Conservation (phyloP, 2,113 vertebrate genomes). For the Siniperca chuatsi region DNA sequence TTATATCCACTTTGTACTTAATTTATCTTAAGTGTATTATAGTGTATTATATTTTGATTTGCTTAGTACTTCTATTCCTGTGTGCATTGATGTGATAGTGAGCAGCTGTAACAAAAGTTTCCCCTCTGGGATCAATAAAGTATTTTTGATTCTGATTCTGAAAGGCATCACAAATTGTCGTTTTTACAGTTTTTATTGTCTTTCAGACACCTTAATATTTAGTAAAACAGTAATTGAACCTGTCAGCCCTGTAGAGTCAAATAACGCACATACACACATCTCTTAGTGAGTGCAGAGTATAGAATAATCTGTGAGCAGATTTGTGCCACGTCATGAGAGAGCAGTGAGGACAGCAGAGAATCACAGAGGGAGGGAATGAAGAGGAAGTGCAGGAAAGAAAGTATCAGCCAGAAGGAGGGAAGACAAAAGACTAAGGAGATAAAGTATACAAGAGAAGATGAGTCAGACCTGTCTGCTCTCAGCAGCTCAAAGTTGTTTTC, state of each 20-base stretch:
- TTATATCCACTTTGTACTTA: no score
- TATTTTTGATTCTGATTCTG: no score
- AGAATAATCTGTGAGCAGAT: slow-evolving; percentile 10
- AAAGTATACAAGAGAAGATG: slow-evolving; percentile 24
- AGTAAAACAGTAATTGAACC: background rate
- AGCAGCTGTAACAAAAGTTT: no score
- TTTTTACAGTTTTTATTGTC: no score
- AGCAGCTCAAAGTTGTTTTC: slow-evolving; percentile 19
- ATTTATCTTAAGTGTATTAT: no score
- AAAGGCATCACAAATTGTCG: no score
- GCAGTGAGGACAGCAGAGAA: background rate
- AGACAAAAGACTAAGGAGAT: slow-evolving; percentile 15
- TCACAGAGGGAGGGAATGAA: background rate
- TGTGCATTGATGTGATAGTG: no score
- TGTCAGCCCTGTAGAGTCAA: background rate
- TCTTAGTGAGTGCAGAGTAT: background rate
- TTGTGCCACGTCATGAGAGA: slow-evolving; percentile 31
- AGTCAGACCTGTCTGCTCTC: slow-evolving; percentile 43
- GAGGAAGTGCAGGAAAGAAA: background rate
- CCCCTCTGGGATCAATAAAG: no score
- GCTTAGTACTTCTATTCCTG: no score
- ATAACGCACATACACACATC: background rate
- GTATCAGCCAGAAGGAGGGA: background rate
- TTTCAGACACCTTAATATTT: background rate
- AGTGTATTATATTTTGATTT: no score